Conservation (phyloP, 2,888 invertebrate genomes). For the Drosophila rubida region DNA sequence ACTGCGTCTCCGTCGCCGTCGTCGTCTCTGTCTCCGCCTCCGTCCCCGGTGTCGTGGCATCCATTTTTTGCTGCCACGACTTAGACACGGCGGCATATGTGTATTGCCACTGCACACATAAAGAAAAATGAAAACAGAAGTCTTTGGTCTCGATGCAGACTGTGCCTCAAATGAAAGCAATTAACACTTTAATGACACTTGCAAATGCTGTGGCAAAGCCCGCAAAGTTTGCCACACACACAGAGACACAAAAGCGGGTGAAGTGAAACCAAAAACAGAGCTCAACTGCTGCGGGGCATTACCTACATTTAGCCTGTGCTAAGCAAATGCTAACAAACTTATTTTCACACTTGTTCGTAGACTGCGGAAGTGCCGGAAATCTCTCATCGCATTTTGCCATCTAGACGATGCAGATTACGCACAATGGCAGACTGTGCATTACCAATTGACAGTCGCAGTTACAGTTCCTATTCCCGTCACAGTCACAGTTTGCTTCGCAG, state of each 20-base stretch:
- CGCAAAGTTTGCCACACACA: conserved; percentile 48
- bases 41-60: conserved; percentile 28
- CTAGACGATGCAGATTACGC: not conserved
- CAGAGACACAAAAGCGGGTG: conserved; percentile 20
- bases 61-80: conserved; percentile 44
- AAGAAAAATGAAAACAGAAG: conserved; percentile 18
- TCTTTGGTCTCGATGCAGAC: conserved; percentile 34
- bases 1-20: conserved; percentile 19
- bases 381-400: conserved; percentile 27
- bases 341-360: conserved; percentile 28
- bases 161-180: conserved; percentile 69
- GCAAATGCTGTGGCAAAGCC: conserved; percentile 55
- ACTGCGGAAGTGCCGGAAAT: conserved; percentile 12
- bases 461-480: not conserved
- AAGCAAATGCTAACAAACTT: conserved; percentile 14
- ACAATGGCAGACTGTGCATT: not conserved
- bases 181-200: conserved; percentile 79
- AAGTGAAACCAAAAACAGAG: conserved; percentile 16
- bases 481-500: no score
- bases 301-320: conserved; percentile 17
- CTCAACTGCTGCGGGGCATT: conserved; percentile 21
- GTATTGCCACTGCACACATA: no score
- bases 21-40: not conserved
- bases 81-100: conserved; percentile 19
- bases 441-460: conserved; percentile 1